Conservation (phyloP, 2,797 vertebrate species). For the Anguilla obscura region DNA sequence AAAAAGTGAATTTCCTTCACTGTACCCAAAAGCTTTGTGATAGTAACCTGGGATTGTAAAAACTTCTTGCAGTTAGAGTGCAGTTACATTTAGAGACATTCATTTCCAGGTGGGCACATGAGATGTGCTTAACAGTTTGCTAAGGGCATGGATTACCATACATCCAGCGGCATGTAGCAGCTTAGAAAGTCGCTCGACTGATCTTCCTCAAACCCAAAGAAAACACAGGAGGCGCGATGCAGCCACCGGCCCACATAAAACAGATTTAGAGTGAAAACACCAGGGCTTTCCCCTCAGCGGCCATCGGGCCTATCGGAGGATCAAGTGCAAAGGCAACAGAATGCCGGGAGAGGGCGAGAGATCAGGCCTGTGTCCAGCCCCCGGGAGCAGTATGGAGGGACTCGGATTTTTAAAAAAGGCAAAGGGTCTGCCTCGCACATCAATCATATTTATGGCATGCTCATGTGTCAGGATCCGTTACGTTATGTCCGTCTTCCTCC, state of each 20-base stretch:
- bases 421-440: neutral
- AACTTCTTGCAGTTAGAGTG: neutral
- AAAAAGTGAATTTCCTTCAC: too few relatives aligned
- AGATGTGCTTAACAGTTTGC: neutral
- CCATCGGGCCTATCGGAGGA: neutral
- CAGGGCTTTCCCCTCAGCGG: neutral
- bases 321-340: constrained; percentile 11
- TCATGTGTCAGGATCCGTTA: neutral
- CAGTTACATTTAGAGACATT: neutral
- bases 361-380: neutral
- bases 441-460: neutral
- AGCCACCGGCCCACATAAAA: neutral
- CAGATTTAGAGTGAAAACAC: constrained; percentile 4
- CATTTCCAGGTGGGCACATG: neutral
- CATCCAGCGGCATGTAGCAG: neutral
- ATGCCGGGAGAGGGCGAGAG: neutral
- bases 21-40: neutral
- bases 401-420: neutral
- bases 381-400: neutral
- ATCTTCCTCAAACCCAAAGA: constrained; percentile 10
- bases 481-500: neutral
- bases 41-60: neutral
- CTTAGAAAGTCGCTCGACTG: neutral
- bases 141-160: neutral
- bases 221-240: neutral